Evolutionary conservation across 2,888 invertebrate species (phyloP).

Genomic region (Saturnia pavonia): DNA sequence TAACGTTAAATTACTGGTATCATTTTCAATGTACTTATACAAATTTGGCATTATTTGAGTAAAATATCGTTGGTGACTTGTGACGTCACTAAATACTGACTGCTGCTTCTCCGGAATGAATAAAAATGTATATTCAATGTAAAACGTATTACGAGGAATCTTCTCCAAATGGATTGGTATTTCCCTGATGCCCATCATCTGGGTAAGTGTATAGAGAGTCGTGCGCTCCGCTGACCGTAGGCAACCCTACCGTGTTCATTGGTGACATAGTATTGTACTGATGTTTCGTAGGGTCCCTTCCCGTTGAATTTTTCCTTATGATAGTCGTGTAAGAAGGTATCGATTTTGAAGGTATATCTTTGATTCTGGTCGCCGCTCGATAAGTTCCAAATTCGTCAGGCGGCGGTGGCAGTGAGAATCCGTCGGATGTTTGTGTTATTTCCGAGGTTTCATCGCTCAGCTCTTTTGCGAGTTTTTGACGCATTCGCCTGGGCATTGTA

Average conservation of each 20-base stretch:
- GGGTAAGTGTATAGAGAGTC: slow-evolving; percentile 66
- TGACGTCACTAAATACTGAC: too few relatives aligned
- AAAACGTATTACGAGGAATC: slow-evolving; percentile 47
- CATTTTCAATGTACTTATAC: neutral
- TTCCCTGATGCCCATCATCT: slow-evolving; percentile 64
- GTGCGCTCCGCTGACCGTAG: slow-evolving; percentile 59
- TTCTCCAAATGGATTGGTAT: slow-evolving; percentile 72
- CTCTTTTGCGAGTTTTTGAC: slow-evolving; percentile 63
- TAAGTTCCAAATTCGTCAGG: slow-evolving; percentile 74
- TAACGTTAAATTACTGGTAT: neutral
- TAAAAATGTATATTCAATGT: neutral
- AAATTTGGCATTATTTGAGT: neutral
- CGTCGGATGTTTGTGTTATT: slow-evolving; percentile 71
- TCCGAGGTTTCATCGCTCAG: slow-evolving; percentile 70
- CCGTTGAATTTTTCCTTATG: slow-evolving; percentile 53
- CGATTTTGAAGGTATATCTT: slow-evolving; percentile 62
- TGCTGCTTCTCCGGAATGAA: neutral
- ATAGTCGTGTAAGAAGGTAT: slow-evolving; percentile 66
- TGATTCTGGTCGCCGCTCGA: slow-evolving; percentile 64
- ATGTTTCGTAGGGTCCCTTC: slow-evolving; percentile 53
- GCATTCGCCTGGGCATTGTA: slow-evolving; percentile 74
- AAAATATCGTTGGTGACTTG: neutral
- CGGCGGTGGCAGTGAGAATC: slow-evolving; percentile 73
- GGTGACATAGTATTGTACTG: slow-evolving; percentile 58
- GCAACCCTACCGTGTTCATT: slow-evolving; percentile 71